A percentile compares a stretch with the other conserved stretches of the same genome.
Evolutionary conservation across 2,113 vertebrate species (phyloP).

Genomic region (Hyla sarda): DNA sequence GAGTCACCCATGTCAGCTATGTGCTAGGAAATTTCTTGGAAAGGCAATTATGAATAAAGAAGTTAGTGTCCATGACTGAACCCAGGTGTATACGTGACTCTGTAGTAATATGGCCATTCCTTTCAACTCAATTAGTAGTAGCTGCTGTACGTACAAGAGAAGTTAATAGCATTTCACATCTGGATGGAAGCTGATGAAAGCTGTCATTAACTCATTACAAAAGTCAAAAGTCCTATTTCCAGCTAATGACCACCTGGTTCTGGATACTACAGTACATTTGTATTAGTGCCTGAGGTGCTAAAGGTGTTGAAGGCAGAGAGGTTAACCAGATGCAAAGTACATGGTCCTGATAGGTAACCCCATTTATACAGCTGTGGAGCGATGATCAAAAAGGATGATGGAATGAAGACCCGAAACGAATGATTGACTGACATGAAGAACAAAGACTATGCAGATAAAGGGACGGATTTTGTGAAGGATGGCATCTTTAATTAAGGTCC

Average conservation of each 20-base stretch:
- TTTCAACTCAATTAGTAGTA: slow-evolving; percentile 49
- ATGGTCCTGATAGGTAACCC: background rate
- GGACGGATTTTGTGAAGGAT: background rate
- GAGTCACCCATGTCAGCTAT: slow-evolving; percentile 15
- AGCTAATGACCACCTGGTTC: slow-evolving; percentile 52
- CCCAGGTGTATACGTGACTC: slow-evolving; percentile 44
- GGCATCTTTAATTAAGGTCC: slow-evolving; percentile 18
- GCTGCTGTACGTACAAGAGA: slow-evolving; percentile 17
- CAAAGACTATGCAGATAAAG: slow-evolving; percentile 15
- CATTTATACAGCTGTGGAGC: slow-evolving; percentile 46
- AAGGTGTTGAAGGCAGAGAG: background rate
- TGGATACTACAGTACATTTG: slow-evolving; percentile 33
- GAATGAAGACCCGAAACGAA: background rate
- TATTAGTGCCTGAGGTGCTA: slow-evolving; percentile 49
- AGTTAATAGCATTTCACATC: slow-evolving; percentile 52
- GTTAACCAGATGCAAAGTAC: background rate
- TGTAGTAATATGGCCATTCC: slow-evolving; percentile 18
- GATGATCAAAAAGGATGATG: slow-evolving; percentile 29
- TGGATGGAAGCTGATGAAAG: slow-evolving; percentile 53
- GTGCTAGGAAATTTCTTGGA: background rate
- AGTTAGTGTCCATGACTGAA: slow-evolving; percentile 2
- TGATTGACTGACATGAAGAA: slow-evolving; percentile 11
- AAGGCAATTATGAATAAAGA: slow-evolving; percentile 30
- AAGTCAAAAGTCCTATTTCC: slow-evolving; percentile 54
- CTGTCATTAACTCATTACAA: slow-evolving; percentile 52